phyloP scores from a whole-genome alignment of 2,888 invertebrate genomes.

The Agrochola lychnidis region DNA sequence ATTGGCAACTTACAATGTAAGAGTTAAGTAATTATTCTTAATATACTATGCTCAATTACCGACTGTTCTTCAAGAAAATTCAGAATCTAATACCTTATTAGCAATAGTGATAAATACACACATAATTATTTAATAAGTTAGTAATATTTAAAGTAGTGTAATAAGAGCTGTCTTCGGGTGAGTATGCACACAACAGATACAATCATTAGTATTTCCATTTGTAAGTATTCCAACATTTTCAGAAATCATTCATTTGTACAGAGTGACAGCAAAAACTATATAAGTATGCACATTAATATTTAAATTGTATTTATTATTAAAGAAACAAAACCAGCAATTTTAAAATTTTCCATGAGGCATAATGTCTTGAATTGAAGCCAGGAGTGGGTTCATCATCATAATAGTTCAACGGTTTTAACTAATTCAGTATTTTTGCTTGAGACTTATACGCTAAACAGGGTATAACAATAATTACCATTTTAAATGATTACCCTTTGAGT shows the following conservation, averaged over 20 bases:
- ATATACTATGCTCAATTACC: neutral
- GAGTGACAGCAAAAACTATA: slow-evolving; percentile 7
- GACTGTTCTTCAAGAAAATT: neutral
- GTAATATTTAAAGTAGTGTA: neutral
- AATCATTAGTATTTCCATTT: neutral
- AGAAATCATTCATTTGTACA: neutral
- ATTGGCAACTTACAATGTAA: slow-evolving; percentile 14
- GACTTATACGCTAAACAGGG: slow-evolving; percentile 25
- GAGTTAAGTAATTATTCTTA: slow-evolving; percentile 7
- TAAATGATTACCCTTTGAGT: slow-evolving; percentile 25
- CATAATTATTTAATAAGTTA: slow-evolving; percentile 1
- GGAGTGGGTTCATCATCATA: neutral
- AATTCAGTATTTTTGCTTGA: neutral
- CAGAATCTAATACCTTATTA: slow-evolving; percentile 19
- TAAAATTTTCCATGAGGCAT: neutral
- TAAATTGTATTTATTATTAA: neutral
- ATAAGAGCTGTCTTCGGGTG: neutral
- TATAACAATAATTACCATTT: slow-evolving; percentile 37
- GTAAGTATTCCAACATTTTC: neutral
- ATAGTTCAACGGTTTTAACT: neutral
- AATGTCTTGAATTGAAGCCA: neutral
- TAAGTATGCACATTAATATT: neutral
- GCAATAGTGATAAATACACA: slow-evolving; percentile 26
- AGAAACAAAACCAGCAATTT: neutral
- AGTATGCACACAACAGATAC: neutral